Base-by-base conservation (phyloP, 2,888 invertebrate genomes). In the Osedax frankpressi region DNA sequence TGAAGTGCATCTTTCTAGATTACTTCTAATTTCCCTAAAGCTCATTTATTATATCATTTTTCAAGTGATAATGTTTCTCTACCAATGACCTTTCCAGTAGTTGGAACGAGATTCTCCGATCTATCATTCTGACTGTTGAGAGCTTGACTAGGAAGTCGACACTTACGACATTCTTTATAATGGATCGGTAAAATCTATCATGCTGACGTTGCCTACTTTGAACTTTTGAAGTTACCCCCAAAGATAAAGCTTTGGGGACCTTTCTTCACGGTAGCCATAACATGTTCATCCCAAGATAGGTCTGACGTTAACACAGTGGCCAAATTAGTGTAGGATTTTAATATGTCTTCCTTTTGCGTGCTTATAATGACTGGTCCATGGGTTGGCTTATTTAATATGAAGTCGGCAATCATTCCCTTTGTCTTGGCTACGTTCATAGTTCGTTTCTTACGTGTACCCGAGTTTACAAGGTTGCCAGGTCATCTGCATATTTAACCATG, bases 381-480 rank as follows among this genome's bases (percentile, higher is more conserved):
- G 63, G 0, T 63, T 63, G 63, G 3, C 2, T 63, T 63, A 63
- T 63, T 63, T 63, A 3, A 11, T 63, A 3, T 63, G 63, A 63
- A 63, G 19, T 63, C 63, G 2, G 2, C 63, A 63, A 63, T 63
- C 63, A 2, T 63, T 63, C 3, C 63, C 63, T 63, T 63, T 63
- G 63, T 63, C 63, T 63, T 63, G 63, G 63, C 63, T 63, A 63
- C 63, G 2, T 63, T 63, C 63, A 63, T 63, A 14, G 63, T 63
- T 14, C 1, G 63, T 11, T 63, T 63, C 6, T 63, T 63, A 63
- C 19, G 3, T 63, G 63, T 11, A 63, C 63, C 63, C 63, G 1
- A 63, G 63, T 2, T 63, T 63, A 63, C 63, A 63, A 63, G 63
- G 63, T 62, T 62, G 24, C 63, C n/a, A n/a, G n/a, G n/a, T n/a